phyloP scores from a whole-genome alignment of 1,140 invertebrate genomes.

The Papilio xuthus region DNA sequence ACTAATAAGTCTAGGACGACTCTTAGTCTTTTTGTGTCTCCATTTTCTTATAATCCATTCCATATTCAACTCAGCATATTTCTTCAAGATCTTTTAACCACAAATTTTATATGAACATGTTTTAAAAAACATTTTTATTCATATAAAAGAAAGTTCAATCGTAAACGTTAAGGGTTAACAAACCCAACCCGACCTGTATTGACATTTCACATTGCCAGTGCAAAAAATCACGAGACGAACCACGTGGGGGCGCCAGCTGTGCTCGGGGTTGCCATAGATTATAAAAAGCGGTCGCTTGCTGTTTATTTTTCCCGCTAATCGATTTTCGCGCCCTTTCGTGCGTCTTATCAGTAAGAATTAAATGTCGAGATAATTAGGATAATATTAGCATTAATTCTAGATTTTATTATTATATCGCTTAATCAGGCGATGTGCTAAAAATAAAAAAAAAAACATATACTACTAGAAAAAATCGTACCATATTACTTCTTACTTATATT shows the following conservation, averaged over 20 bases:
- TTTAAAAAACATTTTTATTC: too few relatives aligned
- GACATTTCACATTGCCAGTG: constrained; percentile 51
- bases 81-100: too few relatives aligned
- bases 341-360: not conserved
- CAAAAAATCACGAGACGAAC: constrained; percentile 57
- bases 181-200: constrained; percentile 45
- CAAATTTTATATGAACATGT: too few relatives aligned
- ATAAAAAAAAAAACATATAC: too few relatives aligned
- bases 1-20: too few relatives aligned
- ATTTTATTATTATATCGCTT: not conserved
- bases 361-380: constrained; percentile 15
- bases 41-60: too few relatives aligned
- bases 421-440: not conserved
- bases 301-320: constrained; percentile 17
- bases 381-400: not conserved
- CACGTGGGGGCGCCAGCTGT: constrained; percentile 54
- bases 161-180: constrained; percentile 23
- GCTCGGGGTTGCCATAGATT: constrained; percentile 38
- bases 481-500: too few relatives aligned
- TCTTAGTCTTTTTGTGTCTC: too few relatives aligned
- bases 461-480: too few relatives aligned
- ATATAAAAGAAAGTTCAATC: not conserved
- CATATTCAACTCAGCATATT: too few relatives aligned
- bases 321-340: constrained; percentile 28
- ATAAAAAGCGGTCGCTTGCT: constrained; percentile 1